A percentile compares a stretch with the other conserved stretches of the same genome.
phyloP scores from a whole-genome alignment of 1,140 invertebrate genomes.

The Brachionus sp. region DNA sequence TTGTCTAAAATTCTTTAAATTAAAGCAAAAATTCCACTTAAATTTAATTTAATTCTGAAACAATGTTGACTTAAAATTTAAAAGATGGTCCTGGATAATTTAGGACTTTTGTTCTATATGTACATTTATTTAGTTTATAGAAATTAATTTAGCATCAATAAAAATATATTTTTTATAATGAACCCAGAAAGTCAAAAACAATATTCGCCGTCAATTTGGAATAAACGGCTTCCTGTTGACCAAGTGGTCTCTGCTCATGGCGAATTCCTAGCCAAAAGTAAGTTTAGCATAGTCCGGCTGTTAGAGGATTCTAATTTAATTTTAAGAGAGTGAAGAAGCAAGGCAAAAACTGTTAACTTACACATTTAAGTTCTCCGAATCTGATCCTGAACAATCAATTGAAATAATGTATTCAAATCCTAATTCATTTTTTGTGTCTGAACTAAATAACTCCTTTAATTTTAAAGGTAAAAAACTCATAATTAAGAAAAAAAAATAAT shows the following conservation, averaged over 20 bases:
- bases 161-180: background rate
- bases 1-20: background rate
- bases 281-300: background rate
- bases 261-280: slow-evolving; percentile 16
- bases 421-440: background rate
- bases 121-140: background rate
- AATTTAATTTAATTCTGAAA: slow-evolving; percentile 12
- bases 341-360: background rate
- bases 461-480: background rate
- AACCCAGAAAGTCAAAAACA: slow-evolving; percentile 4
- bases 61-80: background rate
- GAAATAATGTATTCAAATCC: background rate
- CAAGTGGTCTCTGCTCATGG: slow-evolving; percentile 32
- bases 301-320: background rate
- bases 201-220: slow-evolving; percentile 43
- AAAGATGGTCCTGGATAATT: background rate
- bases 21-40: background rate
- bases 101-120: background rate
- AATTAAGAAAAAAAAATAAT: background rate
- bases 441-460: background rate
- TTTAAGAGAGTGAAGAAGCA: slow-evolving; percentile 7
- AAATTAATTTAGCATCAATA: background rate
- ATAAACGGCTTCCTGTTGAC: background rate
- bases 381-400: slow-evolving; percentile 33
- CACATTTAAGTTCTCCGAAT: background rate